Base-by-base conservation (phyloP, 2,888 invertebrate species). In the Glaucopsyche alexis region DNA sequence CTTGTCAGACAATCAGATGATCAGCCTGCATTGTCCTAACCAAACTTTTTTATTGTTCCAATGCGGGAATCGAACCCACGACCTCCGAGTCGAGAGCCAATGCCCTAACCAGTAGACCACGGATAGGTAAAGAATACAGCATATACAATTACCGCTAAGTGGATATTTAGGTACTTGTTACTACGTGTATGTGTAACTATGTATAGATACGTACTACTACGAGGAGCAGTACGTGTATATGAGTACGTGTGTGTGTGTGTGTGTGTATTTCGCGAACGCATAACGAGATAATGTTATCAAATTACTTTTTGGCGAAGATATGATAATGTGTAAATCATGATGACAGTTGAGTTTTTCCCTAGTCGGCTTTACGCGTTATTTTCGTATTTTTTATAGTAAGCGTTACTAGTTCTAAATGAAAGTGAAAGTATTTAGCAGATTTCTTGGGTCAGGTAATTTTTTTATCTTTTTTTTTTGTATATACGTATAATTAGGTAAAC, bases 401-500 rank as follows among this genome's bases (percentile, higher is more conserved):
- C 11, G 42, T 67, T 13, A 14, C 1, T 66, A n/a, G n/a, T n/a
- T 2, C 7, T 7, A 49, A 49, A 47, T 45, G 67, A 67, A 67
- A 69, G 45, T 29, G 47, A 42, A n/a, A 7, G 14, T 16, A 16
- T 66, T 42, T 42, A 42, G 42, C n/a, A 13, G 42, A 9, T 66
- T 42, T 40, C 8, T 66, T n/a, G 66, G 42, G n/a, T 9, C 66
- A 66, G 66, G 66, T 66, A 66, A 16, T 66, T 42, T 66, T 66
- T 42, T 42, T 55, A 19, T 52, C 9, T 16, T 19, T 16, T 19
- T 16, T 52, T 16, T 52, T 55, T 8, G 11, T 19, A 9, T 4
- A 19, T 55, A 1, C 16, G 0, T 52, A 16, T 13, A 7, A n/a
- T 16, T 55, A 16, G 19, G 19, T 29, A 60, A 13, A 55, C 19